phyloP scores from a whole-genome alignment of 2,888 invertebrate species.

The Sialis lutaria region DNA sequence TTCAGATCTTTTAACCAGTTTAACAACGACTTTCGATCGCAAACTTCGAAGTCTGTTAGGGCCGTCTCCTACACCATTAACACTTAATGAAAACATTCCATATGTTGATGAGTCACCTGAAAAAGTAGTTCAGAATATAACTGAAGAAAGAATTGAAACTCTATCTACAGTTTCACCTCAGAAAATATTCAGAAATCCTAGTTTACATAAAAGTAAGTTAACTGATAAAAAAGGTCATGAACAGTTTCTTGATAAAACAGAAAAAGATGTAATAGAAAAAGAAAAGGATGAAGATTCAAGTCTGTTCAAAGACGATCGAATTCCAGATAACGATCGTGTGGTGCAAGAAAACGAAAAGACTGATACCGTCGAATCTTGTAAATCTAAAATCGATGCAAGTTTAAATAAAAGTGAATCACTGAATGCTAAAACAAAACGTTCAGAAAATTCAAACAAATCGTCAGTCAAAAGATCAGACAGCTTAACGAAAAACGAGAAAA shows the following conservation, averaged over 20 bases:
- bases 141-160: conserved; percentile 3
- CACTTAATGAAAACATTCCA: conserved; percentile 42
- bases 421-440: conserved; percentile 36
- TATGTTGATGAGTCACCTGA: conserved; percentile 53
- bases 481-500: conserved; percentile 54
- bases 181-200: conserved; percentile 29
- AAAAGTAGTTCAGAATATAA: conserved; percentile 17
- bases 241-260: conserved; percentile 10
- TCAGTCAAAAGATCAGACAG: conserved; percentile 40
- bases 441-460: conserved; percentile 39
- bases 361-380: conserved; percentile 12
- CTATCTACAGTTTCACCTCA: conserved; percentile 16
- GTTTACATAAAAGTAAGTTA: conserved; percentile 27
- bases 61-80: conserved; percentile 33
- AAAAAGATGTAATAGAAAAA: conserved; percentile 15
- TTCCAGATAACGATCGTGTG: conserved; percentile 22
- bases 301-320: conserved; percentile 7
- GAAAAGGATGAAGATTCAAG: conserved; percentile 29
- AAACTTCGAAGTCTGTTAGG: conserved; percentile 43
- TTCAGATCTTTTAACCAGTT: conserved; percentile 63
- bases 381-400: conserved; percentile 42
- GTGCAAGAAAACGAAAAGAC: conserved; percentile 15
- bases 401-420: conserved; percentile 36
- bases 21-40: conserved; percentile 72
- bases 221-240: conserved; percentile 10